Percentiles rank a stretch among this genome's conserved stretches.
These are phyloP conservation scores for Beroe ovata DNA, from an alignment of 37 sponge, comb jelly and placozoan species.

Conservation along the genomic window DNA sequence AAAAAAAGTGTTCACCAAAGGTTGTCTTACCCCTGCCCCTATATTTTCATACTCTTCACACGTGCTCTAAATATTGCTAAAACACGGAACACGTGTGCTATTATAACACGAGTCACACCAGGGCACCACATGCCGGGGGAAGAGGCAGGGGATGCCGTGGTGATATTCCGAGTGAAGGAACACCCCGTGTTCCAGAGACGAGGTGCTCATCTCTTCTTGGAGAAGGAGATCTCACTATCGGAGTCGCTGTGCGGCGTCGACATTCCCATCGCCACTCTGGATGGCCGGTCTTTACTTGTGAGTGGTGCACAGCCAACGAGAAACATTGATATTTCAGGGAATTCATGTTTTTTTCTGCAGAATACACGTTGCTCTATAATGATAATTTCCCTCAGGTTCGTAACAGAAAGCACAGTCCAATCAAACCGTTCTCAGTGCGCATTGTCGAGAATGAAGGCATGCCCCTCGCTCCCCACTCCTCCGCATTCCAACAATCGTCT, in stretches of 20 bases:
- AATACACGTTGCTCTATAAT: too few species aligned
- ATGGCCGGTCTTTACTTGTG: slow-evolving; percentile 76
- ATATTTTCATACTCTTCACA: too few species aligned
- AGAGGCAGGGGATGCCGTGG: slow-evolving; percentile 87
- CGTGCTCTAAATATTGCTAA: too few species aligned
- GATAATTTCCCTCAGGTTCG: slow-evolving; percentile 40
- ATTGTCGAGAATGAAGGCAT: slow-evolving; percentile 80
- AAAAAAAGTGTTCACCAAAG: too few species aligned
- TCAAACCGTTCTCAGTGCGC: slow-evolving; percentile 69
- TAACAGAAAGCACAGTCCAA: not conserved
- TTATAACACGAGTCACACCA: too few species aligned
- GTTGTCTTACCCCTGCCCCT: too few species aligned
- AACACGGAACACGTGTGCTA: too few species aligned
- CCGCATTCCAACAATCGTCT: slow-evolving; percentile 59
- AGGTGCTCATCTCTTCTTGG: slow-evolving; percentile 76
- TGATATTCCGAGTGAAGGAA: slow-evolving; percentile 78
- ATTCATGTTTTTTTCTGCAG: too few species aligned
- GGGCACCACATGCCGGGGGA: slow-evolving; percentile 74
- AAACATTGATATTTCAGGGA: too few species aligned
- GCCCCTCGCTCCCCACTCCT: slow-evolving; percentile 66
- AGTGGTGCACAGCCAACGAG: too few species aligned
- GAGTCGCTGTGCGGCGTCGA: slow-evolving; percentile 86
- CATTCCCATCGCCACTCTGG: slow-evolving; percentile 77
- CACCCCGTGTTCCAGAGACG: slow-evolving; percentile 75
- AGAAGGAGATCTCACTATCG: slow-evolving; percentile 79